phyloP scores from a whole-genome alignment of 1,140 invertebrate genomes.

The Eriocheir sinensis region DNA sequence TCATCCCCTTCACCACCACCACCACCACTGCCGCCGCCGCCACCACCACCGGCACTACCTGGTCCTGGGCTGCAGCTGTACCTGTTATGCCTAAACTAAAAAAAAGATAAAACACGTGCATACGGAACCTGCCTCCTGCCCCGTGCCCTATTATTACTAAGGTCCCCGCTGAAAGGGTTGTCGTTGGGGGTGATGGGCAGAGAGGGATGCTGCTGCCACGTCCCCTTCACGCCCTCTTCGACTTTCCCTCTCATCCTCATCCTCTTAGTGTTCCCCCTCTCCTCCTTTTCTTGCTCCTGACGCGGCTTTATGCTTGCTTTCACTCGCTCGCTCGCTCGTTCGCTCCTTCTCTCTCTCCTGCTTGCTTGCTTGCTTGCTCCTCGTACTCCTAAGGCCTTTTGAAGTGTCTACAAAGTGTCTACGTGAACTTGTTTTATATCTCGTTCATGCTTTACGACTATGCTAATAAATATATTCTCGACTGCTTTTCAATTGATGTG shows the following conservation, averaged over 20 bases:
- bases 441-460: too few species aligned
- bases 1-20: background rate
- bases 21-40: background rate
- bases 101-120: conserved; percentile 46
- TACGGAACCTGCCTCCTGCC: conserved; percentile 47
- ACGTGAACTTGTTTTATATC: background rate
- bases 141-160: conserved; percentile 34
- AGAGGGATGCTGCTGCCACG: background rate
- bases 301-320: too few species aligned
- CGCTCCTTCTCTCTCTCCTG: background rate
- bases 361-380: background rate
- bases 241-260: background rate
- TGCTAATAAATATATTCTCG: too few species aligned
- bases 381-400: background rate
- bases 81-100: conserved; percentile 39
- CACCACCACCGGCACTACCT: conserved; percentile 34
- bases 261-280: background rate
- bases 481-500: too few species aligned
- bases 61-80: conserved; percentile 23
- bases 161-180: conserved; percentile 1
- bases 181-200: background rate
- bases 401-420: background rate
- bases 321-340: background rate
- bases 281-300: conserved; percentile 11
- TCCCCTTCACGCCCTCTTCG: background rate